Percentiles rank a stretch among this genome's conserved stretches.
Evolutionary conservation across 1,140 invertebrate species (phyloP).

Genomic region (Gryon sp.): DNA sequence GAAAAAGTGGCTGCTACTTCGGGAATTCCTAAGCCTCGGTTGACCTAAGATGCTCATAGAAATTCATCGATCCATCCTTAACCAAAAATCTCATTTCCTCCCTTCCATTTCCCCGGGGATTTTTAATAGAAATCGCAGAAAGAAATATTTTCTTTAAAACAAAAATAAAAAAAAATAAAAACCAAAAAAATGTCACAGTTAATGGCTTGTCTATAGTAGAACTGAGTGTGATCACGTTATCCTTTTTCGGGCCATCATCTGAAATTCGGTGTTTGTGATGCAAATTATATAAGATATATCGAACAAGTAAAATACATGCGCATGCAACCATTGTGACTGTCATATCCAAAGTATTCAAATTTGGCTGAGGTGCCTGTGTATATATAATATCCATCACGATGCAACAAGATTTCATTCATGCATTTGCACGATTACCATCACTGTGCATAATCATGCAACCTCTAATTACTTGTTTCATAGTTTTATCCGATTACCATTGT

Average conservation of each 20-base stretch:
- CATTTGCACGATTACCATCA: slow-evolving; percentile 37
- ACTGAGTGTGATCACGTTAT: not conserved
- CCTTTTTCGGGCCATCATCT: slow-evolving; percentile 13
- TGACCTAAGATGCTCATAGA: slow-evolving; percentile 76
- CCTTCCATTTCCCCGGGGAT: too few relatives aligned
- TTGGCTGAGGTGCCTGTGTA: slow-evolving; percentile 6
- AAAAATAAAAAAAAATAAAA: not conserved
- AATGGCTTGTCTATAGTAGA: not conserved
- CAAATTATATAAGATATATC: slow-evolving; percentile 19
- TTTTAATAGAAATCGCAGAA: too few relatives aligned
- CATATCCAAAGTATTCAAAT: not conserved
- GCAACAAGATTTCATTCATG: slow-evolving; percentile 47
- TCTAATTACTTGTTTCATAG: slow-evolving; percentile 67
- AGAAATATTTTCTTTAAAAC: too few relatives aligned
- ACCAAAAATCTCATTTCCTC: not conserved
- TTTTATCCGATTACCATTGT: slow-evolving; percentile 71
- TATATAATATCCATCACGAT: slow-evolving; percentile 8
- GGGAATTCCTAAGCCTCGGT: slow-evolving; percentile 32
- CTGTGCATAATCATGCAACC: slow-evolving; percentile 64
- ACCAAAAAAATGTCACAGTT: not conserved
- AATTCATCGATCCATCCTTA: slow-evolving; percentile 24
- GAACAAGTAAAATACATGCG: slow-evolving; percentile 29
- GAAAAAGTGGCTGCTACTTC: slow-evolving; percentile 19
- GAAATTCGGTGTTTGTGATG: slow-evolving; percentile 41
- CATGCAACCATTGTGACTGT: slow-evolving; percentile 23